Evolutionary conservation across 1,140 invertebrate species (phyloP).

Genomic region (Drosophila sucinea): DNA sequence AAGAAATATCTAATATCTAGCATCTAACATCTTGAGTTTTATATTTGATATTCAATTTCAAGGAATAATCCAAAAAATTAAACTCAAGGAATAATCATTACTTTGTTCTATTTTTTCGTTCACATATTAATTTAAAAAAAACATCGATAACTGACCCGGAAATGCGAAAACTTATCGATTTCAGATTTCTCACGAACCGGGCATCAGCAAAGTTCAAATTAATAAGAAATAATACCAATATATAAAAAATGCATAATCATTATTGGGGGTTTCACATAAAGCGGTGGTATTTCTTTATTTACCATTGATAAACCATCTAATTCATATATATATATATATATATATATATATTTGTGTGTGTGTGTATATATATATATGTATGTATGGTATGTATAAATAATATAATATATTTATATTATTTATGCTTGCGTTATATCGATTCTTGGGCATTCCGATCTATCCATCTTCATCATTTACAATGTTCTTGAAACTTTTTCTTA

Average conservation of each 20-base stretch:
- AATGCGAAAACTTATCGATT: too few relatives aligned
- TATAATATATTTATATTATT: slow-evolving; percentile 36
- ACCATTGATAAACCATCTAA: slow-evolving; percentile 81
- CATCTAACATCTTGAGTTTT: too few relatives aligned
- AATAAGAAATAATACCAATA: background rate
- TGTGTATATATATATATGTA: slow-evolving; percentile 57
- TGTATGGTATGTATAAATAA: slow-evolving; percentile 28
- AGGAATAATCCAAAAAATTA: too few relatives aligned
- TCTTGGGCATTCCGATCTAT: slow-evolving; percentile 33
- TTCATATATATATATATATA: slow-evolving; percentile 75
- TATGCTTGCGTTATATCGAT: slow-evolving; percentile 47
- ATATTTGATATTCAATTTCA: too few relatives aligned
- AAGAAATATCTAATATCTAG: too few relatives aligned
- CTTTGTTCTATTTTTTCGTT: too few relatives aligned
- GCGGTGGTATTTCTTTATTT: slow-evolving; percentile 82
- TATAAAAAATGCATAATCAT: background rate
- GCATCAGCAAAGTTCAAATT: too few relatives aligned
- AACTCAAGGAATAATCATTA: too few relatives aligned
- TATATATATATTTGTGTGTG: slow-evolving; percentile 68
- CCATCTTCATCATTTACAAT: slow-evolving; percentile 62
- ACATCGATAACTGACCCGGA: too few relatives aligned
- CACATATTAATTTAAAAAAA: too few relatives aligned
- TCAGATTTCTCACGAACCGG: too few relatives aligned
- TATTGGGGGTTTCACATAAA: slow-evolving; percentile 79
- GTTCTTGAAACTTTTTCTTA: slow-evolving; percentile 43